These are phyloP conservation scores for Arge pagana DNA, from an alignment of 2,888 invertebrate genomes.

Conservation along the genomic window DNA sequence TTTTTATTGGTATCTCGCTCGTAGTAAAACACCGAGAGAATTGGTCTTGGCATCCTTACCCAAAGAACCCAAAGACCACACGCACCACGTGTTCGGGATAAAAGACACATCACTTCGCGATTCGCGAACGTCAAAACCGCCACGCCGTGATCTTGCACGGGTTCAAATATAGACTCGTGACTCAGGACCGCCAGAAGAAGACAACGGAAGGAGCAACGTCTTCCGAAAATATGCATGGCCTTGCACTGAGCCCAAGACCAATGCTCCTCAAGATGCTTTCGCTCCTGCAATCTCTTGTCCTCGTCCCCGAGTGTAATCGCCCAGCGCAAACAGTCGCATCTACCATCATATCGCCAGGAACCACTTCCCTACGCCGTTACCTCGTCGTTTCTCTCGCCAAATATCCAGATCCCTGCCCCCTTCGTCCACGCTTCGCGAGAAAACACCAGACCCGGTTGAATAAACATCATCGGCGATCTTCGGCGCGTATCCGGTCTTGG, in stretches of 20 bases:
- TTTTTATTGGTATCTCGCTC: conserved; percentile 8
- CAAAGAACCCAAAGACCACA: conserved; percentile 31
- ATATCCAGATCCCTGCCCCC: no score
- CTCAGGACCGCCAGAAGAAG: conserved; percentile 10
- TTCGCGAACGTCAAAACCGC: conserved; percentile 5
- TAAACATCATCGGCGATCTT: no score
- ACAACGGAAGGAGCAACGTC: not conserved
- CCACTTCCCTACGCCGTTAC: no score
- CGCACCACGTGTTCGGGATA: conserved; percentile 38
- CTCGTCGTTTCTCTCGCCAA: no score
- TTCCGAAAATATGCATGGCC: conserved; percentile 5
- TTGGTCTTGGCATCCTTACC: not conserved
- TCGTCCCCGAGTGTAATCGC: no score
- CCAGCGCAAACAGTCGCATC: no score
- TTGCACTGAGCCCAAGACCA: conserved; percentile 2
- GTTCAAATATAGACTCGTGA: conserved; percentile 20
- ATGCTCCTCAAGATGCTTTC: no score
- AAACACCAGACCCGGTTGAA: no score
- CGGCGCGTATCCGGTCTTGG: no score
- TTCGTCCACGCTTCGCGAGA: no score
- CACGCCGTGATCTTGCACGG: not conserved
- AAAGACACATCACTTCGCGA: conserved; percentile 35
- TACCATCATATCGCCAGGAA: no score
- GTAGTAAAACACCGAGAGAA: conserved; percentile 15
- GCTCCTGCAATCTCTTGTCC: no score